Base-by-base conservation (phyloP, 2,797 vertebrate species). In the Anguilla obscura region DNA sequence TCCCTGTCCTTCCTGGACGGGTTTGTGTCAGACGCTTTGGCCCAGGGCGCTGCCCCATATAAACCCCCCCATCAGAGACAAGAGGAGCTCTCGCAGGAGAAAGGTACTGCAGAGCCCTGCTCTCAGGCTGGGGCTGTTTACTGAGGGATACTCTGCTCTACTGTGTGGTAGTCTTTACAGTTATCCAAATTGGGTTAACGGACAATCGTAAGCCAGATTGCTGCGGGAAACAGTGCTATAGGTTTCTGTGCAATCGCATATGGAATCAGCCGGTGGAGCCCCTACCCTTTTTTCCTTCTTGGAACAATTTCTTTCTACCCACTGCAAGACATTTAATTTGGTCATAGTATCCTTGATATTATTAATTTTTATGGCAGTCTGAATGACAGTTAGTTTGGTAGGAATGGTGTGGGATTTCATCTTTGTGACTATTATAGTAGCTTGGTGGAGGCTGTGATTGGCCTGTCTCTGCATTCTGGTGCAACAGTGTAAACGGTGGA, bases 1-100 rank as follows among this genome's bases (percentile, higher is more conserved):
- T 99, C 99, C 7, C 95, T 99, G 86, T 99, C 98, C 52, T 99
- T 99, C 92, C 92, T 99, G 94, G 99, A 99, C 93, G 97, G 96
- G 36, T 99, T 97, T 93, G 98, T 99, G 93, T 98, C 98, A 0
- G 98, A 99, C 91, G 97, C 97, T 74, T 94, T 99, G 92, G 95
- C 95, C 86, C 93, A 88, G 21, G 98, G 99, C 10, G 98, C 97
- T 8, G 97, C 98, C 86, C 98, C 99, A 0, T 99, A 99, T 88
- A 99, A 99, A 85, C 97, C 99, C 90, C 97, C 96, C 52, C 98
- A 99, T 91, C 99, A 99, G 91, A 96, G 98, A 89, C 98, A 98
- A 88, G 97, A 98, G 90, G 98, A 99, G 60, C 92, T 99, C 58
- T 96, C 96, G 90, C 97, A 97, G 88, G 95, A 96, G 89, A 99